These are phyloP conservation scores for Ganaspis brasiliensis DNA, from an alignment of 2,888 invertebrate species.

Conservation along the genomic window DNA sequence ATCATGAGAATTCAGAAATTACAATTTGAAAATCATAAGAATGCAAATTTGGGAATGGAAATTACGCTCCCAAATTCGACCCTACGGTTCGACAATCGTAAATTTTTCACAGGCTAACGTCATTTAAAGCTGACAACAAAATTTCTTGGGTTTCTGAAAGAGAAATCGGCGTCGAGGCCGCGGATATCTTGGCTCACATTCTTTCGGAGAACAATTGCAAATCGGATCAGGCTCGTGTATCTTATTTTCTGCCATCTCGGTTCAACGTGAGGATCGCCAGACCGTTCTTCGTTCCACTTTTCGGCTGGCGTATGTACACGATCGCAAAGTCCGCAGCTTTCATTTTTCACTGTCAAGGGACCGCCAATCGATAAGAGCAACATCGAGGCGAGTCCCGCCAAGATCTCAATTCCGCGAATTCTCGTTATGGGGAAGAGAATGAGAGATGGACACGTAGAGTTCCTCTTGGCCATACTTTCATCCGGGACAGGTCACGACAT, in stretches of 20 bases:
- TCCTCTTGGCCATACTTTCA: slow-evolving; percentile 11
- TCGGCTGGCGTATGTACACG: slow-evolving; percentile 56
- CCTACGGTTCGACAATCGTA: too few species aligned
- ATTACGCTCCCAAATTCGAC: too few species aligned
- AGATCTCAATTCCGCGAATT: slow-evolving; percentile 61
- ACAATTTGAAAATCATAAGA: too few species aligned
- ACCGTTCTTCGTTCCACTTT: slow-evolving; percentile 58
- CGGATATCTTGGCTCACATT: slow-evolving; percentile 16
- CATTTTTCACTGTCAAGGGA: slow-evolving; percentile 64
- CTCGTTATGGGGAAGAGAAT: slow-evolving; percentile 14
- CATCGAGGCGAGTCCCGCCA: slow-evolving; percentile 52
- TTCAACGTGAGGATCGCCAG: slow-evolving; percentile 36
- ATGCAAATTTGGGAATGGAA: too few species aligned
- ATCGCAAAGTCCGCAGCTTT: slow-evolving; percentile 56
- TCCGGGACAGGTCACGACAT: slow-evolving; percentile 21
- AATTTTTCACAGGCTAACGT: too few species aligned
- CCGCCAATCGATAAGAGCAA: slow-evolving; percentile 61
- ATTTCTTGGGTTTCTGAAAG: slow-evolving; percentile 14
- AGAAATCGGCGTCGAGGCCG: slow-evolving; percentile 32
- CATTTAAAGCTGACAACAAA: neutral
- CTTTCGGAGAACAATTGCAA: slow-evolving; percentile 42
- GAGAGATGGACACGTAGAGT: slow-evolving; percentile 34
- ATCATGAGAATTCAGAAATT: too few species aligned
- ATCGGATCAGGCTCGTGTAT: slow-evolving; percentile 43
- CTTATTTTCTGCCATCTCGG: slow-evolving; percentile 41